Evolutionary conservation across 2,797 vertebrate genomes (phyloP).

Genomic region (Rhinatrema bivittatum): DNA sequence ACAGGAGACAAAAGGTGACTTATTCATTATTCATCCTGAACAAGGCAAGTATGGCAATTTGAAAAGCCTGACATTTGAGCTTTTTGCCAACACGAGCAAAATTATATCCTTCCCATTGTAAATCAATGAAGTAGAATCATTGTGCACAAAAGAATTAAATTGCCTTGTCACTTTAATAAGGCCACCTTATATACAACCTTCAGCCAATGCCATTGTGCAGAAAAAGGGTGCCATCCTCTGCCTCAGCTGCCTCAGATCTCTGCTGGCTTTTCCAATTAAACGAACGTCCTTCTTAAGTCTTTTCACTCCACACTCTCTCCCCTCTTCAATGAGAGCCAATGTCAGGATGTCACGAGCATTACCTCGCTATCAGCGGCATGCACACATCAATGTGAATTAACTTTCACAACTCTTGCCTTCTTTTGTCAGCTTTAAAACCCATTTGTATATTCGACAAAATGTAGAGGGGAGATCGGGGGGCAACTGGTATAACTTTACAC

Average conservation of each 20-base stretch:
- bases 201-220: constrained; percentile 67
- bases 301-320: constrained; percentile 37
- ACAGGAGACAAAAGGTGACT: constrained; percentile 90
- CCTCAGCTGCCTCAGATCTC: constrained; percentile 54
- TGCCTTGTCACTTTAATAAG: constrained; percentile 82
- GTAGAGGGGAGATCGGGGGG: constrained; percentile 22
- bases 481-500: constrained; percentile 7
- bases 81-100: constrained; percentile 85
- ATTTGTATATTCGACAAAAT: constrained; percentile 26
- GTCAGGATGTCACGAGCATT: constrained; percentile 46
- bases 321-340: constrained; percentile 41
- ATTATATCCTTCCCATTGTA: constrained; percentile 86
- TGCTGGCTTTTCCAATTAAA: constrained; percentile 61
- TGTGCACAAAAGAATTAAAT: constrained; percentile 80
- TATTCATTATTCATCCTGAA: constrained; percentile 86
- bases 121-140: constrained; percentile 84
- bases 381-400: constrained; percentile 34
- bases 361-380: constrained; percentile 41
- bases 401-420: constrained; percentile 27
- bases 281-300: constrained; percentile 47
- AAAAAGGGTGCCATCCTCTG: constrained; percentile 47
- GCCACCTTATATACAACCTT: constrained; percentile 77
- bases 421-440: constrained; percentile 28
- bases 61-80: constrained; percentile 95
- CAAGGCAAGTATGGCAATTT: constrained; percentile 81